phyloP scores from a whole-genome alignment of 2,113 vertebrate genomes.

The Trichomycterus rosablanca region DNA sequence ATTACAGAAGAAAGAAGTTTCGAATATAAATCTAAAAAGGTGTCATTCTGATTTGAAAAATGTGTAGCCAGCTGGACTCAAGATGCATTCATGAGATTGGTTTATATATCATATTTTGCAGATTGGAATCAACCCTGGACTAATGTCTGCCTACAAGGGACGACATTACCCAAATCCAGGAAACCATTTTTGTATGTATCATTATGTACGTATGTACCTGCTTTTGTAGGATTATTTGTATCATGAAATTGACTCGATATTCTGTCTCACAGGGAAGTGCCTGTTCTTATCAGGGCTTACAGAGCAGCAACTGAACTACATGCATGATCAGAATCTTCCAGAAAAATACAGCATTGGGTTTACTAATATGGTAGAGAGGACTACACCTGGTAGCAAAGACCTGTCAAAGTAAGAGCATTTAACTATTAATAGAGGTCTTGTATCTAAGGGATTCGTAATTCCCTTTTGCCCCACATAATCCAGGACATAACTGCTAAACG shows the following conservation, averaged over 20 bases:
- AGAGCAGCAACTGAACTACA: slow-evolving; percentile 84
- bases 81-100: no score
- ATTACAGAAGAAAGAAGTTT: no score
- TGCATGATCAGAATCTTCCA: slow-evolving; percentile 87
- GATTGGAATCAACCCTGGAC: slow-evolving; percentile 97
- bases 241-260: background rate
- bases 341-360: slow-evolving; percentile 92
- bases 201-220: background rate
- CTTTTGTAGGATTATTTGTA: no score
- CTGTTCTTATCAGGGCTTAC: slow-evolving; percentile 91
- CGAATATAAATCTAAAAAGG: no score
- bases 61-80: no score
- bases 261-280: slow-evolving; percentile 82
- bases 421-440: no score
- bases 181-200: slow-evolving; percentile 94
- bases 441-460: no score
- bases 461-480: no score
- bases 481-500: no score
- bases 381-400: slow-evolving; percentile 96
- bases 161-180: slow-evolving; percentile 98
- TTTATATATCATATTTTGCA: slow-evolving; percentile 60
- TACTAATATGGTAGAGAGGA: slow-evolving; percentile 98
- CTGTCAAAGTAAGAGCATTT: slow-evolving; percentile 77
- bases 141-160: slow-evolving; percentile 95
- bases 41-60: no score